Base-by-base conservation (phyloP, 37 sponge, comb jelly and placozoan species). In the Spongilla lacustris region DNA sequence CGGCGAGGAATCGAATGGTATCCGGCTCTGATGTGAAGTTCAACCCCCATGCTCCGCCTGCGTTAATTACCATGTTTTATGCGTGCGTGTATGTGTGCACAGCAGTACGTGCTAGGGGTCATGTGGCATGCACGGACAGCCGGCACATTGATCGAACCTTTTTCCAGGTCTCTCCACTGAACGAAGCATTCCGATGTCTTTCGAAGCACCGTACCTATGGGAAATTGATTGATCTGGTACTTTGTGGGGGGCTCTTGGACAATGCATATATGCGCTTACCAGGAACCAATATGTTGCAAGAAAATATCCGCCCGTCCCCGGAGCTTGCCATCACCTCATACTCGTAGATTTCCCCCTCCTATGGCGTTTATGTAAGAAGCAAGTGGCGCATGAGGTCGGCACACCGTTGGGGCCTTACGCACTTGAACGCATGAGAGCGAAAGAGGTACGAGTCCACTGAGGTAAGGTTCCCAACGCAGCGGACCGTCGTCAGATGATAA, bases 1-100 rank as follows among this genome's bases (percentile, higher is more conserved):
- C 76, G 19, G 78, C 78, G 19, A 93, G 68, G 34, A 93, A 93
- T n/a, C 80, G 69, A 1, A 89, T 24, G 27, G 90, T 80, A 26
- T 93, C 94, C 5, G 12, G 2, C 33, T 89, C 90, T 25, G 90
- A 82, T 38, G 31, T 58, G 69, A 93, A 93, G 58, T 83, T 93
- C 19, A 93, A 83, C 12, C 94, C 94, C 82, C 81, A 86, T 23
- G 74, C 74, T 29, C 69, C 67, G 32, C 77, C 90, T 85, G 81
- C 25, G 2, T 22, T 28, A n/a, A n/a, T n/a, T n/a, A n/a, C n/a
- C n/a, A n/a, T n/a, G n/a, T n/a, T n/a, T n/a, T 0, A 10, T 49
- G 58, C 30, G 35, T 35, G 37, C 8, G 46, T 46, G 46, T 46
- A 8, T 46, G 46, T 46, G 46, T 46, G 46, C 8, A 46, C 8